Conservation (phyloP, 2,888 invertebrate species). For the Pollenia amentaria region DNA sequence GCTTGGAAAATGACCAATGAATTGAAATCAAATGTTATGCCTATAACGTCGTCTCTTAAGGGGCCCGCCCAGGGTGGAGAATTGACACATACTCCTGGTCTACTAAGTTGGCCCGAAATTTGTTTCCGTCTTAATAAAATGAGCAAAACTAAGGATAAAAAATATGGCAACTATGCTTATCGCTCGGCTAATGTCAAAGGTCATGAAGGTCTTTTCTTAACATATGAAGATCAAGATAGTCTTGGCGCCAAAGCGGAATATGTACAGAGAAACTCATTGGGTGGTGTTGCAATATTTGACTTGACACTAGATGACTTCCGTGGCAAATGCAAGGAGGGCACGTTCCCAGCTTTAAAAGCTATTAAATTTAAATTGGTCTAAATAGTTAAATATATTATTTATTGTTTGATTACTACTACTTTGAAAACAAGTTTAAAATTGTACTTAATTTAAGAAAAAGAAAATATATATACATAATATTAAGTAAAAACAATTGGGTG, state of each 20-base stretch:
- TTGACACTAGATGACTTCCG: slow-evolving; percentile 92
- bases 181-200: slow-evolving; percentile 87
- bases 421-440: too few relatives aligned
- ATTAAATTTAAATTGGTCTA: slow-evolving; percentile 87
- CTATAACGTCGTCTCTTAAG: slow-evolving; percentile 88
- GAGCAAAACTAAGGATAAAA: slow-evolving; percentile 86
- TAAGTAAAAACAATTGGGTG: too few relatives aligned
- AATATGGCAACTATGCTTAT: slow-evolving; percentile 92
- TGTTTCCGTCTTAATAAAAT: slow-evolving; percentile 90
- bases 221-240: slow-evolving; percentile 92
- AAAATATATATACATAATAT: too few relatives aligned
- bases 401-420: too few relatives aligned
- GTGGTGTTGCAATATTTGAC: slow-evolving; percentile 91
- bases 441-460: too few relatives aligned
- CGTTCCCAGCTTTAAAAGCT: slow-evolving; percentile 91
- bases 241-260: slow-evolving; percentile 91
- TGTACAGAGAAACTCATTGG: slow-evolving; percentile 89
- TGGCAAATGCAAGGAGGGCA: slow-evolving; percentile 91
- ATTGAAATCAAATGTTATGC: slow-evolving; percentile 90
- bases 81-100: slow-evolving; percentile 88
- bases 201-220: slow-evolving; percentile 91
- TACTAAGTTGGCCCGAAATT: slow-evolving; percentile 91
- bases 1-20: slow-evolving; percentile 91
- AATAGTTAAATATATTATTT: neutral
- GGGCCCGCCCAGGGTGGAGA: slow-evolving; percentile 90